A percentile compares a stretch with the other conserved stretches of the same genome.
Conservation (phyloP, 1,140 invertebrate genomes). For the Sitobion miscanthi region DNA sequence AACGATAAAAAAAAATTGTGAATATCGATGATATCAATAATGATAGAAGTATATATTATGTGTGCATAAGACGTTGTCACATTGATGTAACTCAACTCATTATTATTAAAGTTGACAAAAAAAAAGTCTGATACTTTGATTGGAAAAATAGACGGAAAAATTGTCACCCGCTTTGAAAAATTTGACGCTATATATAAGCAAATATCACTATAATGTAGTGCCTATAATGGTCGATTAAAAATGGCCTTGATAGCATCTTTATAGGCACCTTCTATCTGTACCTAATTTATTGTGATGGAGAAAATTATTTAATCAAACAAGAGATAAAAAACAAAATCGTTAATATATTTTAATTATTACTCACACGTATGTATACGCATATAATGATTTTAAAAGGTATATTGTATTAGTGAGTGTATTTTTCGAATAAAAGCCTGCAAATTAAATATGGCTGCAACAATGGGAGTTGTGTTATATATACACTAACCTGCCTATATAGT, state of each 20-base stretch:
- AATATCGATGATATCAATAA: too few species aligned
- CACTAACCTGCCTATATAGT: neutral
- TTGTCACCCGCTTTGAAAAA: neutral
- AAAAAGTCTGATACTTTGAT: neutral
- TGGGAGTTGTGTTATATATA: neutral
- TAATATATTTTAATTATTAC: neutral
- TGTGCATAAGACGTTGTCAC: too few species aligned
- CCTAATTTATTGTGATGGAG: neutral
- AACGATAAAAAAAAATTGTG: too few species aligned
- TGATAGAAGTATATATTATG: too few species aligned
- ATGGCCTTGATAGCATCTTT: neutral
- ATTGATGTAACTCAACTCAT: too few species aligned
- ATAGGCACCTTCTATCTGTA: neutral
- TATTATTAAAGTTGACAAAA: neutral
- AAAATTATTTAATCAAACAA: neutral
- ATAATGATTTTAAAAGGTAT: neutral
- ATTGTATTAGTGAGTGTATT: neutral
- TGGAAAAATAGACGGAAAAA: neutral
- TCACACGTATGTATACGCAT: neutral
- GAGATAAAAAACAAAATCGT: neutral
- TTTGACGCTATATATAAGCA: neutral
- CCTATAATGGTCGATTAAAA: neutral
- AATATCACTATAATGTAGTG: neutral
- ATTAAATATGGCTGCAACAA: neutral
- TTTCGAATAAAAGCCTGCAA: neutral